Percentiles rank a stretch among this genome's conserved stretches.
These are phyloP conservation scores for Lophius americanus DNA, from an alignment of 2,797 vertebrate species.

Conservation along the genomic window DNA sequence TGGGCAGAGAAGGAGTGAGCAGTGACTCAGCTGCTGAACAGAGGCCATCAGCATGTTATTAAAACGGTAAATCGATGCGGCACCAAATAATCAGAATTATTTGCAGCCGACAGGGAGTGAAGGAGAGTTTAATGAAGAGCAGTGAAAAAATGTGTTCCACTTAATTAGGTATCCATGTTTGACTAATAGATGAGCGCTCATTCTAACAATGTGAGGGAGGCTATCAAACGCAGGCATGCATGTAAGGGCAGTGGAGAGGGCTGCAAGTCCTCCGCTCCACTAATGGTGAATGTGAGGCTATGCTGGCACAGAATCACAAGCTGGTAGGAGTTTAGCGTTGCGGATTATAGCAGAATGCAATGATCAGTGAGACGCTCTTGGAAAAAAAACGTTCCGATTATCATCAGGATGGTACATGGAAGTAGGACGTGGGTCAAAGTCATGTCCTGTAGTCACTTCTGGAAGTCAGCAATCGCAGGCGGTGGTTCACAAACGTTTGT, in stretches of 20 bases:
- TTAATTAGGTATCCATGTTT: constrained; percentile 72
- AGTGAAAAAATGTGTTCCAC: constrained; percentile 67
- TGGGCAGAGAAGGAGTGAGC: constrained; percentile 73
- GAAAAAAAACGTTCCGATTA: too few relatives aligned
- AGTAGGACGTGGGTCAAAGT: too few relatives aligned
- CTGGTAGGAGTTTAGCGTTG: not conserved
- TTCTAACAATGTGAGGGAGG: constrained; percentile 63
- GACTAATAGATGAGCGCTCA: constrained; percentile 67
- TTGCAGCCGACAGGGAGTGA: constrained; percentile 73
- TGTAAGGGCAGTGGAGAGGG: constrained; percentile 50
- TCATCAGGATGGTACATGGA: too few relatives aligned
- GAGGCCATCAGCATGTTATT: constrained; percentile 75
- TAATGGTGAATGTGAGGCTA: not conserved
- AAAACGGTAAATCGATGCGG: constrained; percentile 67
- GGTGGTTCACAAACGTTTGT: too few relatives aligned
- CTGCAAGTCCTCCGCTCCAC: constrained; percentile 13
- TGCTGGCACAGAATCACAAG: not conserved
- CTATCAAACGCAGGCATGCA: constrained; percentile 45
- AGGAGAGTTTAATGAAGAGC: constrained; percentile 68
- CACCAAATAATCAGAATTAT: constrained; percentile 76
- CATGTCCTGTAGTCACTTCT: too few relatives aligned
- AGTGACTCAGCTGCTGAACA: constrained; percentile 63
- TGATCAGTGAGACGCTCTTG: too few relatives aligned
- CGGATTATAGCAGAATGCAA: too few relatives aligned
- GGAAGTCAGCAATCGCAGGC: too few relatives aligned